phyloP scores from a whole-genome alignment of 2,113 vertebrate species.

The Lagenorhynchus albirostris region DNA sequence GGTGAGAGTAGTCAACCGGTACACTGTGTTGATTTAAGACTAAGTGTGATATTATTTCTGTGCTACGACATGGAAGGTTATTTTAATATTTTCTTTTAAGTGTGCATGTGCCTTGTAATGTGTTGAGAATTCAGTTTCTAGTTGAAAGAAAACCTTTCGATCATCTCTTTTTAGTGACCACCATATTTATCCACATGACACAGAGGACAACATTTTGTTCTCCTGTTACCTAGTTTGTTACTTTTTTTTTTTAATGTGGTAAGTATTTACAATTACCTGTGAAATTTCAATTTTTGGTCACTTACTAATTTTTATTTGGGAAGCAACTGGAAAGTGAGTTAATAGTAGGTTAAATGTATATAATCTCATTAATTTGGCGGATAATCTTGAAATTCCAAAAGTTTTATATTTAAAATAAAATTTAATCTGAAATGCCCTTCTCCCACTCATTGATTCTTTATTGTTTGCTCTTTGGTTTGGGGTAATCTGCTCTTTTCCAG shows the following conservation, averaged over 20 bases:
- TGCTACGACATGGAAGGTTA: not conserved
- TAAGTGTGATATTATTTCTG: not conserved
- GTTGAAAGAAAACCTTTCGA: not conserved
- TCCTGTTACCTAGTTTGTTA: not conserved
- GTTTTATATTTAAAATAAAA: constrained; percentile 14
- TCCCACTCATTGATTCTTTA: not conserved
- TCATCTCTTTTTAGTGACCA: not conserved
- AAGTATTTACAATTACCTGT: not conserved
- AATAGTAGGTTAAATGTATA: not conserved
- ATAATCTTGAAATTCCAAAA: not conserved
- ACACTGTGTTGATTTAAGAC: not conserved
- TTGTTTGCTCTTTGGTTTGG: constrained; percentile 3
- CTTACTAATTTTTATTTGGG: not conserved
- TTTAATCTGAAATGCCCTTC: not conserved
- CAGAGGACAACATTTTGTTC: not conserved
- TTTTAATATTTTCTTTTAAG: not conserved
- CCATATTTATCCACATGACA: not conserved
- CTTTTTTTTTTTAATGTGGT: not conserved
- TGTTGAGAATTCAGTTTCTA: not conserved
- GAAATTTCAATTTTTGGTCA: not conserved
- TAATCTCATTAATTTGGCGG: not conserved
- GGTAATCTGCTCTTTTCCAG: not conserved
- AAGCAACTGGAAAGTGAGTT: not conserved
- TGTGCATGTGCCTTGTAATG: not conserved
- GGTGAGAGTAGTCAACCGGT: not conserved